Conservation (phyloP, 1,140 invertebrate genomes). For the Agrypnia vestita region DNA sequence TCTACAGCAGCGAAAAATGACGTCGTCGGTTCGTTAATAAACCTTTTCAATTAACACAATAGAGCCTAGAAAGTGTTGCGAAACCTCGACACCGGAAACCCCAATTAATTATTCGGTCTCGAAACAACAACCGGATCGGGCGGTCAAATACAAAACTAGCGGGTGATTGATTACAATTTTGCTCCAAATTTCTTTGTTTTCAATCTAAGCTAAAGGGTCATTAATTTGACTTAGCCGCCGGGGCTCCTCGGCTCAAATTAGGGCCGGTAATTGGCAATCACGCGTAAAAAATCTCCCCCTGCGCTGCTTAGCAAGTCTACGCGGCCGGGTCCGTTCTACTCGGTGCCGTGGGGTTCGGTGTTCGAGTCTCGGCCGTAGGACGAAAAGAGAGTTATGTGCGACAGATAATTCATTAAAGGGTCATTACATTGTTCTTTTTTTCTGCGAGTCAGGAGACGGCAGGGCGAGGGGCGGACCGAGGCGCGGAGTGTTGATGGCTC, state of each 20-base stretch:
- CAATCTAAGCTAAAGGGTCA: slow-evolving; percentile 29
- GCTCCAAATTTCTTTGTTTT: slow-evolving; percentile 47
- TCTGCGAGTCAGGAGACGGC: too few relatives aligned
- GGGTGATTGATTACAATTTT: slow-evolving; percentile 36
- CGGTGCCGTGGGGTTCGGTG: too few relatives aligned
- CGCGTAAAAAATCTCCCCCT: neutral
- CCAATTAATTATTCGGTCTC: neutral
- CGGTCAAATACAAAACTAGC: slow-evolving; percentile 30
- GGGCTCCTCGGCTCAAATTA: neutral
- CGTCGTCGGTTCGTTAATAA: too few relatives aligned
- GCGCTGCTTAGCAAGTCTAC: neutral
- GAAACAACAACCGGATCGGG: neutral
- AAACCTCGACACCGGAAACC: neutral
- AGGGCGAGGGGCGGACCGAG: too few relatives aligned
- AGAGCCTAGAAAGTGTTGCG: neutral
- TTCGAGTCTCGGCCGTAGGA: too few relatives aligned
- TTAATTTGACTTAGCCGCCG: slow-evolving; percentile 31
- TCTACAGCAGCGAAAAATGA: too few relatives aligned
- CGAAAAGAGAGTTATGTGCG: too few relatives aligned
- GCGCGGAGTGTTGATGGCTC: too few relatives aligned
- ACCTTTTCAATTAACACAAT: slow-evolving; percentile 8
- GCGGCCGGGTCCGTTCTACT: too few relatives aligned
- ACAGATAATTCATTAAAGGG: too few relatives aligned
- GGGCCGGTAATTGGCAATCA: too few relatives aligned
- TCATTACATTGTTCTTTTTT: too few relatives aligned